Conservation (phyloP, 2,888 invertebrate genomes). For the Phalera bucephala region DNA sequence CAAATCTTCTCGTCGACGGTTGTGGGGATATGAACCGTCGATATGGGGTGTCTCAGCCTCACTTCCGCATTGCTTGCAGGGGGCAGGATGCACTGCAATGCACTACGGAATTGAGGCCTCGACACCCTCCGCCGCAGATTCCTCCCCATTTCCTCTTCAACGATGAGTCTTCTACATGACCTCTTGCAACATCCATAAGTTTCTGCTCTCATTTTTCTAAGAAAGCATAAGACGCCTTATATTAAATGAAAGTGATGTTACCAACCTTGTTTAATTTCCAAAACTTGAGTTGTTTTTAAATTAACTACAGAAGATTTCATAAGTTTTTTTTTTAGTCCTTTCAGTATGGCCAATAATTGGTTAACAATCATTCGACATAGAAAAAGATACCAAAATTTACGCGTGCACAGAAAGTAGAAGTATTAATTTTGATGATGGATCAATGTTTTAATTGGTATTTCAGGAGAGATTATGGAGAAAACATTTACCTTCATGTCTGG, state of each 20-base stretch:
- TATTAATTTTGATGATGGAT: too few species aligned
- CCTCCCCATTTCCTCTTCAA: constrained; percentile 25
- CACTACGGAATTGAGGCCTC: constrained; percentile 97
- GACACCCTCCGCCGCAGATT: constrained; percentile 67
- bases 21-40: constrained; percentile 54
- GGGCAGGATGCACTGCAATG: constrained; percentile 94
- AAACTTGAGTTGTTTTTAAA: too few species aligned
- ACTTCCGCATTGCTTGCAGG: constrained; percentile 98
- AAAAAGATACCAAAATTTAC: too few species aligned
- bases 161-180: constrained; percentile 28
- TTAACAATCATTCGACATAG: too few species aligned
- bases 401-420: too few species aligned
- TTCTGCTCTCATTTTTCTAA: constrained; percentile 24
- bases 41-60: constrained; percentile 84
- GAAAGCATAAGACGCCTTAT: too few species aligned
- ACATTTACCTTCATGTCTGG: background rate
- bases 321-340: too few species aligned
- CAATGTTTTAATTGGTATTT: too few species aligned
- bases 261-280: too few species aligned
- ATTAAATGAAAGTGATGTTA: too few species aligned
- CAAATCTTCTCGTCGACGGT: constrained; percentile 22
- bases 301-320: too few species aligned
- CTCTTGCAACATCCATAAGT: constrained; percentile 27
- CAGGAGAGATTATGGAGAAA: background rate
- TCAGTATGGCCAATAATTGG: too few species aligned